Base-by-base conservation (phyloP, 1,140 invertebrate species). In the Battus philenor region DNA sequence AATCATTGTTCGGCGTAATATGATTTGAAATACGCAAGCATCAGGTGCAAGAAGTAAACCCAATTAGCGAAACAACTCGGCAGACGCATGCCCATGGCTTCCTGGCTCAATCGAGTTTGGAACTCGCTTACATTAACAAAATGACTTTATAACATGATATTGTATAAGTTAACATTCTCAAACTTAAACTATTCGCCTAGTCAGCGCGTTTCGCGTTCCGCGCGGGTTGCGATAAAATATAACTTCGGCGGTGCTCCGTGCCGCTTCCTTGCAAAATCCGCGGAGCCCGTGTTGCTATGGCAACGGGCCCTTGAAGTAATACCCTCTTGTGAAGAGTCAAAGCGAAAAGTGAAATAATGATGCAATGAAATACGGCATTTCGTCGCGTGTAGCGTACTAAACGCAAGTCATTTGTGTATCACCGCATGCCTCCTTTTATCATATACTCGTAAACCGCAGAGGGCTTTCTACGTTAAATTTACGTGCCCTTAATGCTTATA, bases 141-240 rank as follows among this genome's bases (percentile, higher is more conserved):
- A 69, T 57, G 59, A 71, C 66, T 74, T 69, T 64, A 67, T 69
- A 71, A 65, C 54, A 54, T 45, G 71, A 71, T 73, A 70, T 63
- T 54, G 59, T 56, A 59, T 41, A 62, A 56, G 52, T 56, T 48
- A 49, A 56, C 47, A 47, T 48, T 39, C 13, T 41, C 47, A 51
- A 73, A 81, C 58, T 77, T 50, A 56, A 82, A 82, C 71, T 82
- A 82, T 79, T 79, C 67, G 66, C 65, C 54, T 63, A 68, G 55
- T 65, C 56, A 67, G 57, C 66, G 67, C 73, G 67, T 77, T 77
- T 61, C 50, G 52, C 54, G 62, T 66, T 60, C 76, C 67, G 39
- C 62, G 63, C 51, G 65, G 68, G 66, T 66, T 68, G 68, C 54
- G 38, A 64, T 67, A 65, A 68, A 69, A 56, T 51, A 61, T 57